Base-by-base conservation (phyloP, 2,888 invertebrate species). In the Salpingus planirostris region DNA sequence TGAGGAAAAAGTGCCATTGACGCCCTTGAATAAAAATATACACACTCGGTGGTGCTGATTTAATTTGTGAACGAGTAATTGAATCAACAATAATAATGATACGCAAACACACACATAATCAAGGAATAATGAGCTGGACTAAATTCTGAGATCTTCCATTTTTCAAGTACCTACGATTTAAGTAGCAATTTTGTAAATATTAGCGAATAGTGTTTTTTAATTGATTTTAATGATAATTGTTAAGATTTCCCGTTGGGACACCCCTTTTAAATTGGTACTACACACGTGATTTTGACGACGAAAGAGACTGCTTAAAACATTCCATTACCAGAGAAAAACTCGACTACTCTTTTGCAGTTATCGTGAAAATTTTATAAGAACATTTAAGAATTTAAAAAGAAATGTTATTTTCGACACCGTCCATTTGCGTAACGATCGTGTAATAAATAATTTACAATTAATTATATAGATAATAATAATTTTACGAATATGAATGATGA, bases 1-100 rank as follows among this genome's bases (percentile, higher is more conserved):
- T n/a, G n/a, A n/a, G n/a, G n/a, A n/a, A n/a, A n/a, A 46, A 44
- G 49, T 49, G 49, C 49, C 49, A 49, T 49, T 44, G 37, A 40
- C 31, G 34, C 29, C 36, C 27, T 27, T 28, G 27, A 30, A 28
- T 24, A 30, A 30, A 33, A 32, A 35, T 36, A 18, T 33, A 21
- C 24, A 15, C 7, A 30, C 21, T 25, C 21, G 29, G 33, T 40
- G 35, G 36, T 36, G 37, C 38, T 39, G 34, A 38, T 42, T 43
- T 36, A 35, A 29, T 41, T 18, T 5, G 5, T 18, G 8, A 18
- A 18, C 8, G 8, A 18, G n/a, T n/a, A 18, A 18, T 18, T 18
- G 18, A 18, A 18, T 18, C 8, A 18, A 6, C 18, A 18, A 8
- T 8, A 18, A 18, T n/a, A 18, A 18, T 18, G 8, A 18, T 21